A percentile compares a stretch with the other conserved stretches of the same genome.
Evolutionary conservation across 1,140 invertebrate genomes (phyloP).

Genomic region (Drosophila cardini): DNA sequence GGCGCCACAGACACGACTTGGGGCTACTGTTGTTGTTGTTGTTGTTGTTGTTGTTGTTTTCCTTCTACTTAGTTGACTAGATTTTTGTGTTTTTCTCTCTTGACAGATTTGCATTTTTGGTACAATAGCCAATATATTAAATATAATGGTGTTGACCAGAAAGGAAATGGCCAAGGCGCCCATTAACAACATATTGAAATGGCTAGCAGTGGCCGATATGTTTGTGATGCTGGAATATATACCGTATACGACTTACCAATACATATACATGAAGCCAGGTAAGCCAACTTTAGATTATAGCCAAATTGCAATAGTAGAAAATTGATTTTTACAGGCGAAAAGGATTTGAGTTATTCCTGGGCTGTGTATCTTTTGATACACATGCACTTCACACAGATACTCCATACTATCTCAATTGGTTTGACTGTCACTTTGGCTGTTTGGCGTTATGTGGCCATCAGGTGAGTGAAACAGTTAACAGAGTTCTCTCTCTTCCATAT

Average conservation of each 20-base stretch:
- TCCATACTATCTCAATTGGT: constrained; percentile 95
- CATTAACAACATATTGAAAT: constrained; percentile 93
- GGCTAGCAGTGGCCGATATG: constrained; percentile 93
- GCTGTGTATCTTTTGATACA: constrained; percentile 91
- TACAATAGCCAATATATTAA: constrained; percentile 94
- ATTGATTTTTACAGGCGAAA: constrained; percentile 73
- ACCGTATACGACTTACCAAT: constrained; percentile 91
- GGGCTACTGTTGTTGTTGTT: no score
- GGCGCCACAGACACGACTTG: background rate
- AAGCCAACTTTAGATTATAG: constrained; percentile 6
- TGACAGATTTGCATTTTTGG: constrained; percentile 93
- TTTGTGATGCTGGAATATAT: constrained; percentile 95
- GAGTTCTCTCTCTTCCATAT: background rate
- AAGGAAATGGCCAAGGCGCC: constrained; percentile 92
- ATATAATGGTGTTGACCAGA: constrained; percentile 94
- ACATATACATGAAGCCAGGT: constrained; percentile 86
- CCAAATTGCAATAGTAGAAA: background rate
- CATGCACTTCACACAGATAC: constrained; percentile 91
- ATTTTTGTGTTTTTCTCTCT: constrained; percentile 26
- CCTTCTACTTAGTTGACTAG: background rate
- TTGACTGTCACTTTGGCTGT: constrained; percentile 93
- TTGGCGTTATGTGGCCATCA: constrained; percentile 84
- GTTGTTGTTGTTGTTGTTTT: no score
- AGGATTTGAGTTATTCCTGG: constrained; percentile 88
- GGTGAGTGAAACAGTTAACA: constrained; percentile 60